Percentiles rank a stretch among this genome's conserved stretches.
These are phyloP conservation scores for Trogon surrucura DNA, from an alignment of 2,113 vertebrate genomes.

Conservation along the genomic window DNA sequence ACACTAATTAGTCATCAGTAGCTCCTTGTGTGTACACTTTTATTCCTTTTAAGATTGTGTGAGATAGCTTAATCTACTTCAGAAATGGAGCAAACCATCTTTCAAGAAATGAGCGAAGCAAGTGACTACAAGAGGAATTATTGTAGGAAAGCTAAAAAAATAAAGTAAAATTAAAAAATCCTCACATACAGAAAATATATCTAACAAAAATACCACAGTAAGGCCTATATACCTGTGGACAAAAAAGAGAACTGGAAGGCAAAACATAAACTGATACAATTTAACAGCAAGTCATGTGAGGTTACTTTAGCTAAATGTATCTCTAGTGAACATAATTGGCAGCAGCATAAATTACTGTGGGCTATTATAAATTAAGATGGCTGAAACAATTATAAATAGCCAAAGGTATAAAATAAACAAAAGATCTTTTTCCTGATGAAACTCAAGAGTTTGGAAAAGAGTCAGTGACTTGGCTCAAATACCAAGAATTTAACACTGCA, in stretches of 20 bases:
- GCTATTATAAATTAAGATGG: conserved; percentile 7
- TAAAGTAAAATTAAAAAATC: background rate
- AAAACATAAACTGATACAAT: background rate
- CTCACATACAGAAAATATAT: background rate
- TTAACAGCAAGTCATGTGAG: background rate
- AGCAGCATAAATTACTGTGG: conserved; percentile 3
- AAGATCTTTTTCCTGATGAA: background rate
- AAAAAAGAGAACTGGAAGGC: background rate
- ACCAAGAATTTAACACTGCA: background rate
- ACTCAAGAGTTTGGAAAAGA: background rate
- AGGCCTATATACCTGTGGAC: background rate
- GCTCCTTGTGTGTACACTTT: background rate
- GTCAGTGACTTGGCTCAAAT: background rate
- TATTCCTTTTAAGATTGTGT: background rate
- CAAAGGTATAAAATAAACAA: background rate
- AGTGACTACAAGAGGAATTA: background rate
- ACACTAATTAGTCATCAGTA: background rate
- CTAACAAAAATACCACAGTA: background rate
- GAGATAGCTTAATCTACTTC: background rate
- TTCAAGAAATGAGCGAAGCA: background rate
- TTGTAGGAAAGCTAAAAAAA: background rate
- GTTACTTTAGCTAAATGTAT: conserved; percentile 7
- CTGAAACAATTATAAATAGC: conserved; percentile 17
- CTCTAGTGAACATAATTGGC: conserved; percentile 2
- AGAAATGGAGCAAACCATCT: background rate